Conservation (phyloP, 2,113 vertebrate genomes). For the Marmota monax region DNA sequence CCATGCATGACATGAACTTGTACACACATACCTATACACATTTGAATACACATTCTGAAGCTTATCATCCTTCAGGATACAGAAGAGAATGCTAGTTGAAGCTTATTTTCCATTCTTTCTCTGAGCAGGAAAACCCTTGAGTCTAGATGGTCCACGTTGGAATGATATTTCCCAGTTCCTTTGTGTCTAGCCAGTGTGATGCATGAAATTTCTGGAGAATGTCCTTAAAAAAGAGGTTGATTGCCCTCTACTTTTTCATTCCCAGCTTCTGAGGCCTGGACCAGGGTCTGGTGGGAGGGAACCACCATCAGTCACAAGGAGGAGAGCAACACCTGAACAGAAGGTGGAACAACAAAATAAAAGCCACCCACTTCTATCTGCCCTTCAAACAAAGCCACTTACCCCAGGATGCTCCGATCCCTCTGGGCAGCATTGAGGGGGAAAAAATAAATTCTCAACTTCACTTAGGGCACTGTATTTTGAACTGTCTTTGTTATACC, state of each 20-base stretch:
- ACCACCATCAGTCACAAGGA: not conserved
- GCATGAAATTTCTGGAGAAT: not conserved
- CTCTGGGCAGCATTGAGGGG: not conserved
- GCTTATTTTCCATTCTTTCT: not conserved
- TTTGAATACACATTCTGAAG: not conserved
- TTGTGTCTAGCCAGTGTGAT: not conserved
- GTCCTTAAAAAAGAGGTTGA: not conserved
- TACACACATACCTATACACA: rapidly evolving
- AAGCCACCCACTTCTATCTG: not conserved
- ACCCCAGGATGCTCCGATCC: not conserved
- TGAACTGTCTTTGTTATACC: not conserved
- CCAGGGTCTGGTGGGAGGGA: not conserved
- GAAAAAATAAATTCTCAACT: not conserved
- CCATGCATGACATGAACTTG: not conserved
- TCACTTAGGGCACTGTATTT: not conserved
- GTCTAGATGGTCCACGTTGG: not conserved
- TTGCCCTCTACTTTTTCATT: not conserved
- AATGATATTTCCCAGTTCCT: not conserved
- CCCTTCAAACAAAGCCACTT: not conserved
- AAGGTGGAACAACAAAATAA: not conserved
- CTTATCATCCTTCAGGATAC: not conserved
- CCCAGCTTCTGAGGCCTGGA: not conserved
- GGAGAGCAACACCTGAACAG: not conserved
- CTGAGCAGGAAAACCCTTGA: not conserved
- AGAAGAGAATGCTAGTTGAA: not conserved